Conservation (phyloP, 1,140 invertebrate genomes). For the Lerema accius region DNA sequence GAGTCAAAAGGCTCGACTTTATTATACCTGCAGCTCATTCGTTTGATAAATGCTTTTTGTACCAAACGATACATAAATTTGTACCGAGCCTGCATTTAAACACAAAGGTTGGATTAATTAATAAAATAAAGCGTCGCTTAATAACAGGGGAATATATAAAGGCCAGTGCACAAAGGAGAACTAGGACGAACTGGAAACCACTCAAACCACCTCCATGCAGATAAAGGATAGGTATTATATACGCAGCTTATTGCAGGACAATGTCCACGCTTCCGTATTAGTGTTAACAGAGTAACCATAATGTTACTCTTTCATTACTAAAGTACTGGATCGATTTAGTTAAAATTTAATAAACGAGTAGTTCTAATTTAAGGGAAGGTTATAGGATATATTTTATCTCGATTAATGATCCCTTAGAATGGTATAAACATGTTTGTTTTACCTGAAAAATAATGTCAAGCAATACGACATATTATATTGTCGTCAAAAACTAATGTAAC, state of each 20-base stretch:
- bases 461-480: too few species aligned
- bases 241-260: not conserved
- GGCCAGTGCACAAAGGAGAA: conserved; percentile 17
- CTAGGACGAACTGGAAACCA: conserved; percentile 6
- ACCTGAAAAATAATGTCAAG: too few species aligned
- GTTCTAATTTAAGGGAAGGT: too few species aligned
- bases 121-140: conserved; percentile 16
- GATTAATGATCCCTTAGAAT: too few species aligned
- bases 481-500: too few species aligned
- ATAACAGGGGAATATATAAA: conserved; percentile 17
- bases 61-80: not conserved
- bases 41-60: not conserved
- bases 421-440: too few species aligned
- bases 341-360: too few species aligned
- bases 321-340: too few species aligned
- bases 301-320: too few species aligned
- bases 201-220: not conserved
- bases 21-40: conserved; percentile 1
- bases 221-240: not conserved
- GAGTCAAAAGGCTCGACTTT: not conserved
- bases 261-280: too few species aligned
- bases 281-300: too few species aligned
- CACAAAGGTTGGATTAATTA: not conserved
- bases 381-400: too few species aligned
- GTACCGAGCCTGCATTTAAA: conserved; percentile 1